Evolutionary conservation across 1,140 invertebrate genomes (phyloP).

Genomic region (Neomicropteryx cornuta): DNA sequence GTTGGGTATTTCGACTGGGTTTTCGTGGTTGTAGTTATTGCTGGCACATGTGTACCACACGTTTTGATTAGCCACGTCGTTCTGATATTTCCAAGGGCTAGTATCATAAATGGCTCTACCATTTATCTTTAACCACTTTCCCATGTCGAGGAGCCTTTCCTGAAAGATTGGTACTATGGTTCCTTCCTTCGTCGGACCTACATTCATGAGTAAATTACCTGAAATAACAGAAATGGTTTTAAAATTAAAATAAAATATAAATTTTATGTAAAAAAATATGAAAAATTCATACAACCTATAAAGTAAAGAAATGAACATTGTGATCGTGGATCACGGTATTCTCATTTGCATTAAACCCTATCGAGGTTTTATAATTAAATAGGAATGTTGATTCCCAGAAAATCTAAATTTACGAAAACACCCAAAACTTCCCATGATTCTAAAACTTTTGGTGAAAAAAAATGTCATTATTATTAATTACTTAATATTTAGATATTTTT

Average conservation of each 20-base stretch:
- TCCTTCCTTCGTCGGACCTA: constrained; percentile 86
- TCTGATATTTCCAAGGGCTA: constrained; percentile 67
- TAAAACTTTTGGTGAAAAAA: too few relatives aligned
- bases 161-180: constrained; percentile 81
- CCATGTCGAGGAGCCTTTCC: constrained; percentile 65
- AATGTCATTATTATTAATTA: too few relatives aligned
- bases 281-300: constrained; percentile 5
- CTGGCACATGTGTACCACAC: constrained; percentile 66
- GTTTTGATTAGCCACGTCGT: constrained; percentile 60
- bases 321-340: too few relatives aligned
- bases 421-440: too few relatives aligned
- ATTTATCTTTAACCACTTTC: constrained; percentile 71
- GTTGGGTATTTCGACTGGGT: constrained; percentile 17
- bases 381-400: too few relatives aligned
- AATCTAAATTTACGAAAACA: too few relatives aligned
- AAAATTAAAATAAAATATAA: constrained; percentile 5
- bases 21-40: constrained; percentile 16
- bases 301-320: too few relatives aligned
- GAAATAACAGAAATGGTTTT: constrained; percentile 19
- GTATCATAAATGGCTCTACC: constrained; percentile 84
- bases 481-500: too few relatives aligned
- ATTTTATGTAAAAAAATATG: constrained; percentile 6
- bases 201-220: constrained; percentile 80
- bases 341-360: too few relatives aligned
- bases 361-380: too few relatives aligned